Conservation (phyloP, 2,888 invertebrate genomes). For the Diplolepis rosae region DNA sequence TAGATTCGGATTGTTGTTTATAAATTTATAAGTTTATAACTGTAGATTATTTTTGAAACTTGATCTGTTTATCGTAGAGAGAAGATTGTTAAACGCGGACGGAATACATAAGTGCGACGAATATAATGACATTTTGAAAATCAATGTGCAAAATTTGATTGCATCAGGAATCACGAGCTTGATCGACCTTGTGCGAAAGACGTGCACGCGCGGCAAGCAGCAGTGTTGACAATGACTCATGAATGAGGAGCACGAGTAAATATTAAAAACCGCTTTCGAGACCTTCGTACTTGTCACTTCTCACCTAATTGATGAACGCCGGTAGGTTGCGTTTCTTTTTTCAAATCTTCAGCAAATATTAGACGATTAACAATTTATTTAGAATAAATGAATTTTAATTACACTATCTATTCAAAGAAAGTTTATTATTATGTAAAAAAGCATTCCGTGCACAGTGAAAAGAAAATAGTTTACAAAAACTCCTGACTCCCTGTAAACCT, state of each 20-base stretch:
- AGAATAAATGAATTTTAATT: no score
- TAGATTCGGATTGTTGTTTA: no score
- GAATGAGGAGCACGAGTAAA: conserved; percentile 1
- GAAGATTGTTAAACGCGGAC: background rate
- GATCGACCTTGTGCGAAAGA: conserved; percentile 8
- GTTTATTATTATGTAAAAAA: no score
- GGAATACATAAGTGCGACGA: background rate
- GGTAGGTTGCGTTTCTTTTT: background rate
- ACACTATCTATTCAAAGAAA: no score
- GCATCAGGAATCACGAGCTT: background rate
- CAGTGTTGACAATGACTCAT: background rate
- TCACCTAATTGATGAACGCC: conserved; percentile 1
- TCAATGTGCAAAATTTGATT: background rate
- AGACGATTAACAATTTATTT: background rate
- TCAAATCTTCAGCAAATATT: background rate
- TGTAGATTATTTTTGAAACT: no score
- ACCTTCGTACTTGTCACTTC: background rate
- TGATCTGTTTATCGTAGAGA: background rate
- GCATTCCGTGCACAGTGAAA: no score
- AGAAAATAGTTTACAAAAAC: no score
- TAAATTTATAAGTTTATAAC: no score
- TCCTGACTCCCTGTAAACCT: no score
- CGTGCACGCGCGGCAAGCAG: background rate
- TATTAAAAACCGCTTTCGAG: background rate
- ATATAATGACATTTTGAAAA: background rate